A percentile compares a stretch with the other conserved stretches of the same genome.
Conservation (phyloP, 2,888 invertebrate genomes). For the Ctenicera cuprea region DNA sequence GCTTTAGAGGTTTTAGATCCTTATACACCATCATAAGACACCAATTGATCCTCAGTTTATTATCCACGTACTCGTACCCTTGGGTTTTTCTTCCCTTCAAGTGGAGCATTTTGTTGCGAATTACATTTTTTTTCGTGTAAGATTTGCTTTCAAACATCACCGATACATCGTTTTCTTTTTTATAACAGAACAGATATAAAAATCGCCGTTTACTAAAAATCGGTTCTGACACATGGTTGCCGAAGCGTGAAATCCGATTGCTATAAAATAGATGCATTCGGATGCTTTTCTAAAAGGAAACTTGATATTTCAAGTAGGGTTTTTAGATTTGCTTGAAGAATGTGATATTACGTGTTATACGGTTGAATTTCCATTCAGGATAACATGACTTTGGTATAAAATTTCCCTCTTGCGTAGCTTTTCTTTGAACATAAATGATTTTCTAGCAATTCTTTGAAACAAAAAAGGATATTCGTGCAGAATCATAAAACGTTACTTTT, state of each 20-base stretch:
- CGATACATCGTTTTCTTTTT: conserved; percentile 38
- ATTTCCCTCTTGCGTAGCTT: conserved; percentile 30
- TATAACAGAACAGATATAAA: conserved; percentile 34
- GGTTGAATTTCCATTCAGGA: conserved; percentile 49
- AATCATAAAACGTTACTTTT: too few relatives aligned
- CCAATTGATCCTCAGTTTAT: background rate
- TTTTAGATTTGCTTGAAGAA: conserved; percentile 52
- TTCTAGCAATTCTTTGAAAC: background rate
- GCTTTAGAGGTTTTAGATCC: background rate
- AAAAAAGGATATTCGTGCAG: too few relatives aligned
- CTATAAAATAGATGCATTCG: conserved; percentile 59
- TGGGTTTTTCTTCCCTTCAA: background rate
- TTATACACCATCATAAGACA: background rate
- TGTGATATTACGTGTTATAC: conserved; percentile 52
- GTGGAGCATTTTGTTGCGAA: background rate
- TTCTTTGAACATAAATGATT: conserved; percentile 39
- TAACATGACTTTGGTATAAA: conserved; percentile 48
- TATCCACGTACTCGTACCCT: background rate
- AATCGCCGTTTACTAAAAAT: conserved; percentile 51
- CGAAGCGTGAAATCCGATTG: conserved; percentile 60
- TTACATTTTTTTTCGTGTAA: conserved; percentile 2
- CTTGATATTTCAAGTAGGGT: conserved; percentile 52
- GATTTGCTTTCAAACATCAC: conserved; percentile 10
- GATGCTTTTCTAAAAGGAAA: conserved; percentile 52
- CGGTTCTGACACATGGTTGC: conserved; percentile 54